A percentile compares a stretch with the other conserved stretches of the same genome.
These are phyloP conservation scores for Ahaetulla prasina DNA, from an alignment of 2,113 vertebrate genomes.

Conservation along the genomic window DNA sequence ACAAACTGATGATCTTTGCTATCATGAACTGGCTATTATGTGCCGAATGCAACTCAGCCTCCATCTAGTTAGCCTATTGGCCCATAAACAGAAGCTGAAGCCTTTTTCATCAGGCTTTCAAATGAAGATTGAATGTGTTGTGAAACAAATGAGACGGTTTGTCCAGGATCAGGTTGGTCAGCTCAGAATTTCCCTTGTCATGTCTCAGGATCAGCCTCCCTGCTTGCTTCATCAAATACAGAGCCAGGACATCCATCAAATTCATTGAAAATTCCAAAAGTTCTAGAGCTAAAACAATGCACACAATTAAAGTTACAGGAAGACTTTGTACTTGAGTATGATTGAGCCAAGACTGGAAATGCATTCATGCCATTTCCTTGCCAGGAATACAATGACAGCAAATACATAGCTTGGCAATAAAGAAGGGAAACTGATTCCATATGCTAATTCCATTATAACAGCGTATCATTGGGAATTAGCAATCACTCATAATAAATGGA, in stretches of 20 bases:
- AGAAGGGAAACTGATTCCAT: neutral
- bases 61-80: neutral
- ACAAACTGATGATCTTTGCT: neutral
- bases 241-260: neutral
- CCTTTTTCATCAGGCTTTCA: neutral
- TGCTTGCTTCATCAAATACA: neutral
- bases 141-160: neutral
- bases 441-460: neutral
- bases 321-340: neutral
- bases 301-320: neutral
- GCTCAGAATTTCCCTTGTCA: neutral
- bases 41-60: neutral
- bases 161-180: neutral
- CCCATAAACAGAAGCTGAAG: neutral
- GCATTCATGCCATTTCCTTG: neutral
- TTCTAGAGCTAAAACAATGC: neutral
- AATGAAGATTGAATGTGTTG: conserved; percentile 8
- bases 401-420: neutral
- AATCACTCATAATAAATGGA: neutral
- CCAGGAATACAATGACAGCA: neutral
- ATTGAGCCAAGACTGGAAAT: neutral
- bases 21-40: neutral
- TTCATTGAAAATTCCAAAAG: neutral
- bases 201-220: too few relatives aligned
- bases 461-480: neutral